These are phyloP conservation scores for Delia radicum DNA, from an alignment of 1,140 invertebrate species.

Conservation along the genomic window DNA sequence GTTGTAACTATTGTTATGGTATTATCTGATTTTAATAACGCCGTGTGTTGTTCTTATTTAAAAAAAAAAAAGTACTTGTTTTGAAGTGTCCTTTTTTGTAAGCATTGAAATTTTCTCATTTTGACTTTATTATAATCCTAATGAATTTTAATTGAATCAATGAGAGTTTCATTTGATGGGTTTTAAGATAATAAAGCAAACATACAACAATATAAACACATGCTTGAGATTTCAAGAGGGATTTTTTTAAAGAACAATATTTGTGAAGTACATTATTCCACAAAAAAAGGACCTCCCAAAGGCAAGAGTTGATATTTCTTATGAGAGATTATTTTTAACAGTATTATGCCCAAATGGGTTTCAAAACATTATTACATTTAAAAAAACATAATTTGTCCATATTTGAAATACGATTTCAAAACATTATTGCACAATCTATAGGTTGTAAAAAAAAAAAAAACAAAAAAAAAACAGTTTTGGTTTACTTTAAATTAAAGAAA, in stretches of 20 bases:
- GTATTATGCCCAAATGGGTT: too few species aligned
- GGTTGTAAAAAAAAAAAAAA: too few species aligned
- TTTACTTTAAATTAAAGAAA: too few species aligned
- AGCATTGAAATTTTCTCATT: too few species aligned
- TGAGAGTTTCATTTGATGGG: conserved; percentile 21
- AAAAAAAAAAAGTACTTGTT: not conserved
- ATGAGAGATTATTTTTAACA: too few species aligned
- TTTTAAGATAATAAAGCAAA: conserved; percentile 9
- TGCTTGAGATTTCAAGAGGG: not conserved
- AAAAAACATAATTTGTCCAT: too few species aligned
- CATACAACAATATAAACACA: not conserved
- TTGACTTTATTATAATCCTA: conserved; percentile 26
- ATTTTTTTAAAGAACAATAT: not conserved
- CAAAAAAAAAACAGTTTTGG: too few species aligned
- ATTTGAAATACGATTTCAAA: too few species aligned
- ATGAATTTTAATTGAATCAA: conserved; percentile 24
- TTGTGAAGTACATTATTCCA: not conserved
- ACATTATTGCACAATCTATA: too few species aligned
- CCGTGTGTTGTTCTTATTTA: not conserved
- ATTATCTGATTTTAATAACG: conserved; percentile 20
- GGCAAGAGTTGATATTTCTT: too few species aligned
- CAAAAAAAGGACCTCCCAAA: not conserved
- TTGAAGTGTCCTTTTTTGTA: not conserved
- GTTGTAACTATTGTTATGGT: not conserved
- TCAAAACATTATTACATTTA: too few species aligned